These are phyloP conservation scores for Menidia beryllina DNA, from an alignment of 2,113 vertebrate genomes.

Conservation along the genomic window DNA sequence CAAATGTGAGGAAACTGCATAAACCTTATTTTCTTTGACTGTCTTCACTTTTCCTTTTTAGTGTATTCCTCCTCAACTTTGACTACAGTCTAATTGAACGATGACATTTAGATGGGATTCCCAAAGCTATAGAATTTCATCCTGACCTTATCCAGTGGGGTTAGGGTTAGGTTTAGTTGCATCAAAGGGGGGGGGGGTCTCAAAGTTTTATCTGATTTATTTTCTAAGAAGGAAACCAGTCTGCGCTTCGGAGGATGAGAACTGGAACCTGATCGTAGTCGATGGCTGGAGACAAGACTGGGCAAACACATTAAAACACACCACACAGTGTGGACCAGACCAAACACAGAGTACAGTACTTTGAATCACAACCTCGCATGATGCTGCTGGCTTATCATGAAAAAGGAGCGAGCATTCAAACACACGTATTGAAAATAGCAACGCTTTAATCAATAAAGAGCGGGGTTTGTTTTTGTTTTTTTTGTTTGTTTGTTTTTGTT, in stretches of 20 bases:
- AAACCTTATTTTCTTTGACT: too few species aligned
- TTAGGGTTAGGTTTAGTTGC: too few species aligned
- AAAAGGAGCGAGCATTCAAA: constrained; percentile 79
- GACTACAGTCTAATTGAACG: too few species aligned
- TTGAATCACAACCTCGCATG: constrained; percentile 67
- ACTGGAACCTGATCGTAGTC: constrained; percentile 43
- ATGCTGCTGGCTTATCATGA: constrained; percentile 75
- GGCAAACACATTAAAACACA: constrained; percentile 75
- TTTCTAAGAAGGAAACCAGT: constrained; percentile 51
- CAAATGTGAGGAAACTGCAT: too few species aligned
- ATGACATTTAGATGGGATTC: too few species aligned
- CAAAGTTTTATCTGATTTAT: constrained; percentile 19
- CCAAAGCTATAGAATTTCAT: too few species aligned
- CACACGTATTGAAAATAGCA: constrained; percentile 81
- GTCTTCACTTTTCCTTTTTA: too few species aligned
- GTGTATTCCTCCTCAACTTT: too few species aligned
- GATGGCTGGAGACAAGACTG: constrained; percentile 71
- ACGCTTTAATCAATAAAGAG: constrained; percentile 82
- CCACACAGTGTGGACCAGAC: constrained; percentile 73
- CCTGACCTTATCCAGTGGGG: too few species aligned
- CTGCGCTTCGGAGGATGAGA: constrained; percentile 33
- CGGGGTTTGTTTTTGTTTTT: too few species aligned
- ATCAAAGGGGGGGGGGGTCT: neutral
- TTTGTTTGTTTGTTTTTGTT: too few species aligned
- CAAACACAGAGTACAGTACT: constrained; percentile 80